A percentile compares a stretch with the other conserved stretches of the same genome.
phyloP scores from a whole-genome alignment of 2,113 vertebrate genomes.

The Meleagris gallopavo region DNA sequence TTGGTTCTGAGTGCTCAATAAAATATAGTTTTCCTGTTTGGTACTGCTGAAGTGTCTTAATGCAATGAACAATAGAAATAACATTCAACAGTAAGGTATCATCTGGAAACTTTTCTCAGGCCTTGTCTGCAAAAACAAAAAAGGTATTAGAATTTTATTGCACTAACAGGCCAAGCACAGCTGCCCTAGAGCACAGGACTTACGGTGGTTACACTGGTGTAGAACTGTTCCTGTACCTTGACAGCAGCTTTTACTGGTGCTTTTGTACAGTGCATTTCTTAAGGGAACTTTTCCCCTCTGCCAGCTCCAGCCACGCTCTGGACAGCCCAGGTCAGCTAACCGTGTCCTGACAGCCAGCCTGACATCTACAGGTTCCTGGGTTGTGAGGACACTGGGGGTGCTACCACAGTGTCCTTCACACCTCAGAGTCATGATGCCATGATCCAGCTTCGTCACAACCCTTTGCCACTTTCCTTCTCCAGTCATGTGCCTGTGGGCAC shows the following conservation, averaged over 20 bases:
- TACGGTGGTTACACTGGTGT: background rate
- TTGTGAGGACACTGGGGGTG: background rate
- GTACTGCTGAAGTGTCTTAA: background rate
- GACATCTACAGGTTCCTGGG: background rate
- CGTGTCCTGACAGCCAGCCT: background rate
- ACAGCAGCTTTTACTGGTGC: background rate
- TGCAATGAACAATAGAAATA: background rate
- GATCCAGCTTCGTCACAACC: background rate
- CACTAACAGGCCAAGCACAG: background rate
- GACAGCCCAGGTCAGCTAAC: background rate
- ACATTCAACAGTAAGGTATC: background rate
- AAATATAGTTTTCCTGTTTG: background rate
- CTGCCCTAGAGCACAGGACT: background rate
- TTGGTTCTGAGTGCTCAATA: background rate
- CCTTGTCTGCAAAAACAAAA: background rate
- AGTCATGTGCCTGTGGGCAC: background rate
- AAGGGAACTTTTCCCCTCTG: background rate
- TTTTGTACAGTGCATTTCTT: accelerated
- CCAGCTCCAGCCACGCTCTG: background rate
- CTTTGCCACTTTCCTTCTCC: background rate
- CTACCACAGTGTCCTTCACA: background rate
- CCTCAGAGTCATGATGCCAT: no score
- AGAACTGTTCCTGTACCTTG: background rate
- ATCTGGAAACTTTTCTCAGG: background rate
- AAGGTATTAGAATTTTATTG: background rate